phyloP scores from a whole-genome alignment of 2,888 invertebrate species.

The Eupeodes luniger region DNA sequence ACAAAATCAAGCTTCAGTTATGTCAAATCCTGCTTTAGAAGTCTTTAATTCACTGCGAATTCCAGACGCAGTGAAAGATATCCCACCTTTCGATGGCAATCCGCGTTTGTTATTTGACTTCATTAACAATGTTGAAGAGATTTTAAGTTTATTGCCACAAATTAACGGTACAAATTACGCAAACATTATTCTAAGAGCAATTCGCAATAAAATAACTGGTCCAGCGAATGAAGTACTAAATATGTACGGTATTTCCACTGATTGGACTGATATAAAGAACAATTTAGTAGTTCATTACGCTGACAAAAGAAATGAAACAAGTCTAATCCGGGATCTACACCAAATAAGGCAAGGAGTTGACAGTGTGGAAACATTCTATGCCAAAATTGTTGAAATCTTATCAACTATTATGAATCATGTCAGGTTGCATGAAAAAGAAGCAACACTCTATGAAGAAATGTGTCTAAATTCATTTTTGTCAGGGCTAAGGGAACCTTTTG shows the following conservation, averaged over 20 bases:
- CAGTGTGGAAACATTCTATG: no score
- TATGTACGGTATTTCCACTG: slow-evolving; percentile 43
- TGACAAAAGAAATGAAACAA: slow-evolving; percentile 56
- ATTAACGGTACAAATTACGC: slow-evolving; percentile 11
- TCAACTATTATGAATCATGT: no score
- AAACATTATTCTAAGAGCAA: slow-evolving; percentile 18
- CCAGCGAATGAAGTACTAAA: slow-evolving; percentile 58
- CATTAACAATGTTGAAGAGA: not conserved
- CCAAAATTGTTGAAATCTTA: no score
- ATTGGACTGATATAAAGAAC: slow-evolving; percentile 52
- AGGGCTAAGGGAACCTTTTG: no score
- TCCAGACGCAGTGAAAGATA: slow-evolving; percentile 12
- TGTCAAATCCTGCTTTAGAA: slow-evolving; percentile 9
- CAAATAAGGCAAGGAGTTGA: not conserved
- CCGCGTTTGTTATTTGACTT: slow-evolving; percentile 1
- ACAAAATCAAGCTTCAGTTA: slow-evolving; percentile 3
- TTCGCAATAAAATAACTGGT: slow-evolving; percentile 45
- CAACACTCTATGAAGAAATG: no score
- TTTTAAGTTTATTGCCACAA: slow-evolving; percentile 12
- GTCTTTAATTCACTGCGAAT: slow-evolving; percentile 1
- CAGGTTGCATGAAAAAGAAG: no score
- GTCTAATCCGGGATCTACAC: slow-evolving; percentile 25
- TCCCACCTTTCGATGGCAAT: slow-evolving; percentile 4
- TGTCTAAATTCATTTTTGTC: no score
- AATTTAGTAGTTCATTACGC: slow-evolving; percentile 55